phyloP scores from a whole-genome alignment of 2,888 invertebrate genomes.

The Patella ulyssiponensis region DNA sequence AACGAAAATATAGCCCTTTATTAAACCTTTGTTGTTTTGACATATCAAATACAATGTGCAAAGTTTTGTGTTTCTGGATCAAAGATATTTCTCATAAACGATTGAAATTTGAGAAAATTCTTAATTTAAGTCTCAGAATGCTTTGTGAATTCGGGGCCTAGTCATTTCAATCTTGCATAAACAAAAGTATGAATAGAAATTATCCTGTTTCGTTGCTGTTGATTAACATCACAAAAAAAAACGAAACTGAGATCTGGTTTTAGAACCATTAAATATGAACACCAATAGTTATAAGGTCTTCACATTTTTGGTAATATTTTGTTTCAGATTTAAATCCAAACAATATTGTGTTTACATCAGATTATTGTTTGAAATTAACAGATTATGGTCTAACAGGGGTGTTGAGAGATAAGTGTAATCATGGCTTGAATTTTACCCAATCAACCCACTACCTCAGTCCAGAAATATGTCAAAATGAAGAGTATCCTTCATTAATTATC shows the following conservation, averaged over 20 bases:
- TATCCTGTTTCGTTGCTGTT: not conserved
- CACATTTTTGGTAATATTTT: not conserved
- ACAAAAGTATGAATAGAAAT: not conserved
- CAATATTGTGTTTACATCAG: conserved; percentile 65
- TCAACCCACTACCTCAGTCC: conserved; percentile 70
- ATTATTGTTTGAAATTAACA: conserved; percentile 64
- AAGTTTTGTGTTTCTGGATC: too few relatives aligned
- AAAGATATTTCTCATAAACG: too few relatives aligned
- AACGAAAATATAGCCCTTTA: too few relatives aligned
- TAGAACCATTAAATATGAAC: too few relatives aligned
- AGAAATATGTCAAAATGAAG: conserved; percentile 65
- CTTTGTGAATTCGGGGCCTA: not conserved
- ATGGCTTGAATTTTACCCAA: conserved; percentile 64
- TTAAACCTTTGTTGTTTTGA: too few relatives aligned
- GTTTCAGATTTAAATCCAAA: conserved; percentile 66
- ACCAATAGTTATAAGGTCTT: too few relatives aligned
- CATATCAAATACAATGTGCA: too few relatives aligned
- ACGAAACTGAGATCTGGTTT: too few relatives aligned
- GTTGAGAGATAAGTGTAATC: conserved; percentile 50
- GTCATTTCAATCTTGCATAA: not conserved
- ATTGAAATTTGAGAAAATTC: too few relatives aligned
- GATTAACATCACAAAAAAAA: not conserved
- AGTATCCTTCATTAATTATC: conserved; percentile 64
- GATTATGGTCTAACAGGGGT: conserved; percentile 68
- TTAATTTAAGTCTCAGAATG: too few relatives aligned